These are phyloP conservation scores for Dioctria linearis DNA, from an alignment of 2,888 invertebrate genomes.

Conservation along the genomic window DNA sequence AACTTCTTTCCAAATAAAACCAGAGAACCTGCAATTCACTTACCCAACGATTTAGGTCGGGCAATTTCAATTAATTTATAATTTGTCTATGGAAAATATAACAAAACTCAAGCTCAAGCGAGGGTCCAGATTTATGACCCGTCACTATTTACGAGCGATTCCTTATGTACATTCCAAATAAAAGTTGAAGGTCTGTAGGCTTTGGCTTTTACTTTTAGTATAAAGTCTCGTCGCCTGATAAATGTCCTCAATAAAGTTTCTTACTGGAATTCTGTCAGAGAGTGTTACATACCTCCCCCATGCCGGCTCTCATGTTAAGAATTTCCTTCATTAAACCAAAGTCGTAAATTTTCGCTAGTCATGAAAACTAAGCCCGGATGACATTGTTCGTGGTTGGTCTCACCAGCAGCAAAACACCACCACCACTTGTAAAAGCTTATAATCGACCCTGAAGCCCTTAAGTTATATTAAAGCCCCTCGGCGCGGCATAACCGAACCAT, in stretches of 20 bases:
- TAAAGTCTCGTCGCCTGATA: slow-evolving; percentile 25
- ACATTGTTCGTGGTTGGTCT: slow-evolving; percentile 32
- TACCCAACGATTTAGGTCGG: too few relatives aligned
- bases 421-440: slow-evolving; percentile 22
- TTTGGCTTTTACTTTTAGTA: not conserved
- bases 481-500: not conserved
- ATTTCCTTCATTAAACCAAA: slow-evolving; percentile 47
- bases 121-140: not conserved
- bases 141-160: not conserved
- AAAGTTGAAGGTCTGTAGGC: not conserved
- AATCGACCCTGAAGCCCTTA: slow-evolving; percentile 42
- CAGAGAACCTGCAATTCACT: too few relatives aligned
- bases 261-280: slow-evolving; percentile 28
- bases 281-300: not conserved
- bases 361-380: slow-evolving; percentile 33
- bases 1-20: too few relatives aligned
- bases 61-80: not conserved
- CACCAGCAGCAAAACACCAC: slow-evolving; percentile 18
- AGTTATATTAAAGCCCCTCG: not conserved
- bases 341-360: slow-evolving; percentile 42
- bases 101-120: not conserved
- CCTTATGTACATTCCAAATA: not conserved
- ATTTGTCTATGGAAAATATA: not conserved
- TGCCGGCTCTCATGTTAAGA: slow-evolving; percentile 6
- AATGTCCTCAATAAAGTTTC: slow-evolving; percentile 38